These are phyloP conservation scores for Hetaerina titia DNA, from an alignment of 2,888 invertebrate species.

Conservation along the genomic window DNA sequence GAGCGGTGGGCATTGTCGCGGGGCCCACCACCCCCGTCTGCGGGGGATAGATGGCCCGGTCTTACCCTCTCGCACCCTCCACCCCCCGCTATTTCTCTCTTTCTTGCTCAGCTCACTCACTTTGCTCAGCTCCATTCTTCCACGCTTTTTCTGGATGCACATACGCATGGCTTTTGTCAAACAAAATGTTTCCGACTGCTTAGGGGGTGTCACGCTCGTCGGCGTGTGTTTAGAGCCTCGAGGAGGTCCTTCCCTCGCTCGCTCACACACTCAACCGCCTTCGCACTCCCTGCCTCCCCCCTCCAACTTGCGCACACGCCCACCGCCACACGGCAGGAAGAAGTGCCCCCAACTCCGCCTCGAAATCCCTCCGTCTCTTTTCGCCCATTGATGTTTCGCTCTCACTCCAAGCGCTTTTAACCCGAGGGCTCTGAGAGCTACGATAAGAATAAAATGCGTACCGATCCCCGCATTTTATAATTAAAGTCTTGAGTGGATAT, in stretches of 20 bases:
- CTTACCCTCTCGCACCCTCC: neutral
- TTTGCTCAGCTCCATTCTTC: neutral
- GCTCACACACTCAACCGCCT: neutral
- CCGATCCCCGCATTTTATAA: neutral
- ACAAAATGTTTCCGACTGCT: constrained; percentile 57
- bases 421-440: too few relatives aligned
- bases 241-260: neutral
- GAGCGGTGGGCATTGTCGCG: constrained; percentile 50
- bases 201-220: constrained; percentile 7
- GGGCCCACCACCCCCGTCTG: neutral
- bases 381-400: neutral
- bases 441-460: too few relatives aligned
- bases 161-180: constrained; percentile 28
- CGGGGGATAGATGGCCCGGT: neutral
- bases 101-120: neutral
- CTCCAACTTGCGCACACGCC: neutral
- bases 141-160: neutral
- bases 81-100: neutral
- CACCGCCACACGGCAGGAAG: neutral
- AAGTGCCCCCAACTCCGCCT: neutral
- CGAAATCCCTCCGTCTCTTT: neutral
- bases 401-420: neutral
- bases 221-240: neutral
- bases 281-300: neutral
- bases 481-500: neutral